These are phyloP conservation scores for Xestoiulus laeticollis DNA, from an alignment of 2,888 invertebrate genomes.

Conservation along the genomic window DNA sequence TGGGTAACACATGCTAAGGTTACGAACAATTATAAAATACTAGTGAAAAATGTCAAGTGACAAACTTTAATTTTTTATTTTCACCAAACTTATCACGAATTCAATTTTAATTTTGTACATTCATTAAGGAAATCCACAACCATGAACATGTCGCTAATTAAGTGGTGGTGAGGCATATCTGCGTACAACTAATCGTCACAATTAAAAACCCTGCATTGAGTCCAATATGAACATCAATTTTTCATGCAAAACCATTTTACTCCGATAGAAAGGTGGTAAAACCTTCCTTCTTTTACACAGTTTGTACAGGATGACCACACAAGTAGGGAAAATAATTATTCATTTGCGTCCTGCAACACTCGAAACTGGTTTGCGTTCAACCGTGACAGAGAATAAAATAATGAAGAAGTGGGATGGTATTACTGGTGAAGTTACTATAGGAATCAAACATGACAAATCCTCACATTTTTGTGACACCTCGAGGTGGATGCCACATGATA, in stretches of 20 bases:
- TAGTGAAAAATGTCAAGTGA: not conserved
- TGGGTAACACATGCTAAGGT: not conserved
- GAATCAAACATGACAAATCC: not conserved
- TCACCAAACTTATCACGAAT: not conserved
- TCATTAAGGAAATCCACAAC: constrained; percentile 34
- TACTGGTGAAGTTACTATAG: not conserved
- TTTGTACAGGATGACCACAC: not conserved
- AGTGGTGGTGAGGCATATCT: not conserved
- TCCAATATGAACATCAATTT: constrained; percentile 31
- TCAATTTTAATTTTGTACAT: constrained; percentile 28
- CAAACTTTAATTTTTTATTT: constrained; percentile 10
- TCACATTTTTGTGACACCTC: not conserved
- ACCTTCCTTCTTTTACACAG: not conserved
- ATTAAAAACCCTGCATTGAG: constrained; percentile 20
- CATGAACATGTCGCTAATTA: constrained; percentile 19
- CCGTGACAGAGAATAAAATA: not conserved
- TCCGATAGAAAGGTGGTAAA: not conserved
- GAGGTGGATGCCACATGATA: not conserved
- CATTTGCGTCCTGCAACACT: not conserved
- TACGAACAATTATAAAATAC: not conserved
- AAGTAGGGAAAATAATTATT: not conserved
- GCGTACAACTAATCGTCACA: not conserved
- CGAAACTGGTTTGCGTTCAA: not conserved
- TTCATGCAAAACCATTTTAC: not conserved
- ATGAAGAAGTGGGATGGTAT: not conserved